Conservation (phyloP, 2,113 vertebrate genomes). For the Haemorhous mexicanus region DNA sequence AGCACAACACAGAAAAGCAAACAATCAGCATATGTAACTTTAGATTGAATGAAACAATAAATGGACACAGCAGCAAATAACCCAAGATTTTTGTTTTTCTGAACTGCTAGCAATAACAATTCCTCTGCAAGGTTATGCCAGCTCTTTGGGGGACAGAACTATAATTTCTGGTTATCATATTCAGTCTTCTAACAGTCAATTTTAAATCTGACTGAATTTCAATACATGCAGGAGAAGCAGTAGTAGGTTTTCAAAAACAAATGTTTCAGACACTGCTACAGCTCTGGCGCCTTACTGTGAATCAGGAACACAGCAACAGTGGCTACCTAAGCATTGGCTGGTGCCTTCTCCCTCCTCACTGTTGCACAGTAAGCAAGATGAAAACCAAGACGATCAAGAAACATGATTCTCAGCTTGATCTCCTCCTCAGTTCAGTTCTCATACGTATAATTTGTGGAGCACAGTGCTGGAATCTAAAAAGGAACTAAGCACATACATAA, state of each 20-base stretch:
- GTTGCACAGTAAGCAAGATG: neutral
- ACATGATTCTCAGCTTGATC: neutral
- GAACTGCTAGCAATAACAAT: neutral
- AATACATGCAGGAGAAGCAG: neutral
- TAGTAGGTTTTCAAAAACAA: neutral
- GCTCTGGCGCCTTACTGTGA: neutral
- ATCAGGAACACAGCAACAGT: neutral
- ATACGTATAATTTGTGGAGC: neutral
- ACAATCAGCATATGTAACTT: neutral
- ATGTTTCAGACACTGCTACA: neutral
- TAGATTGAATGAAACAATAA: neutral
- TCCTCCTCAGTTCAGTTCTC: neutral
- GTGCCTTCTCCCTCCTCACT: neutral
- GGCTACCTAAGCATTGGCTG: neutral
- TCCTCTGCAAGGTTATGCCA: neutral
- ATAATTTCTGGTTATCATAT: neutral
- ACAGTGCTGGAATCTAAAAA: neutral
- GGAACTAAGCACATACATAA: fast-evolving
- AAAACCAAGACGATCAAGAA: neutral
- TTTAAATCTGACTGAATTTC: neutral
- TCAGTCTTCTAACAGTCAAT: neutral
- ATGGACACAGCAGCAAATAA: neutral
- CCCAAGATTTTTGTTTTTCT: neutral
- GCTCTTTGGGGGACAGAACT: neutral
- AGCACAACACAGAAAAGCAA: neutral